Base-by-base conservation (phyloP, 2,888 invertebrate species). In the Diplolepis rosae region DNA sequence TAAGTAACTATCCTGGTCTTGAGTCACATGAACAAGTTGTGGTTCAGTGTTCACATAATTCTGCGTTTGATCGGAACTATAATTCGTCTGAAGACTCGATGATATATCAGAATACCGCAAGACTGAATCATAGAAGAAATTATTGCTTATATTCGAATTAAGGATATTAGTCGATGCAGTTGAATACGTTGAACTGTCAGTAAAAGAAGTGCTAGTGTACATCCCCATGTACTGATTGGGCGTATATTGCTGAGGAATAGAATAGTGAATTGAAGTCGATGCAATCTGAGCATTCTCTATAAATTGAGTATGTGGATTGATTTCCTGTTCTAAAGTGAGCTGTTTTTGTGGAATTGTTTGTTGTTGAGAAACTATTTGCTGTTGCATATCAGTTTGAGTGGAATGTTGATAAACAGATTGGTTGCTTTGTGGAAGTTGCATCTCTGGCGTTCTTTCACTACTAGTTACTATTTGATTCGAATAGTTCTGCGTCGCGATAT, bases 201-300 rank as follows among this genome's bases (percentile, higher is more conserved):
- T 61, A 24, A 39, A 35, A 22, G 61, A 61, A 0, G 61, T 61
- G 7, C 39, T 28, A 65, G 71, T 72, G 66, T 73, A 74, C 70
- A 74, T 71, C 66, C 76, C 74, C 71, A 73, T 27, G 66, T 82
- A 80, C 18, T 79, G 83, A 28, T 75, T 69, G 18, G 77, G 79
- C 6, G 75, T 68, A 30, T 83, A 84, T 7, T 82, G 75, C 32
- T 77, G 77, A 35, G 69, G 22, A 0, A 65, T 32, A 15, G 74
- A n/a, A 39, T 74, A 72, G 45, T 73, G 71, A 61, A 65, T n/a
- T 6, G 35, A 22, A 24, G 51, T 30, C 4, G 76, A 18, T 6
- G 75, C 72, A 22, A 42, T 68, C 24, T 70, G 75, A 28, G 56
- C 7, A 65, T 2, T 66, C 48, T 15, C 68, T 69, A 50, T 69